Percentiles rank a stretch among this genome's conserved stretches.
Conservation (phyloP, 2,888 invertebrate genomes). For the Tuta absoluta region DNA sequence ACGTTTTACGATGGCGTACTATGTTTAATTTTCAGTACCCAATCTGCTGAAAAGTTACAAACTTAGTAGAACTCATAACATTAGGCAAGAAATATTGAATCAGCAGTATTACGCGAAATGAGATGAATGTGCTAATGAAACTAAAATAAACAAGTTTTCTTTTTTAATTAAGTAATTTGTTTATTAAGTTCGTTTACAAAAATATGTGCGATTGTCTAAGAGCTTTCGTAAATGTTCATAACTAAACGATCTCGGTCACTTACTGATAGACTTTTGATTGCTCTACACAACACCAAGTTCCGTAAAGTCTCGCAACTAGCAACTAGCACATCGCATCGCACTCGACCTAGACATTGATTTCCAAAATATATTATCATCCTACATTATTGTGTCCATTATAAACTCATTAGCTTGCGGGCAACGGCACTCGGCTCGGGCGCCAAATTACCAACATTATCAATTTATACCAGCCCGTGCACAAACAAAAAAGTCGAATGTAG, state of each 20-base stretch:
- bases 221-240: background rate
- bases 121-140: background rate
- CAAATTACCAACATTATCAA: slow-evolving; percentile 81
- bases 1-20: background rate
- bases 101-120: background rate
- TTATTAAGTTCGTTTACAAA: too few relatives aligned
- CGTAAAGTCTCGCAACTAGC: slow-evolving; percentile 23
- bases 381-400: slow-evolving; percentile 78
- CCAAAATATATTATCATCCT: slow-evolving; percentile 75
- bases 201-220: background rate
- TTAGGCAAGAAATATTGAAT: slow-evolving; percentile 7
- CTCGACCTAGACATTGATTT: slow-evolving; percentile 78
- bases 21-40: background rate
- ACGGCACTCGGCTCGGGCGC: slow-evolving; percentile 76
- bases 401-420: slow-evolving; percentile 79
- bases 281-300: slow-evolving; percentile 7
- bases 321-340: slow-evolving; percentile 31
- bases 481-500: slow-evolving; percentile 79
- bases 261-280: slow-evolving; percentile 18
- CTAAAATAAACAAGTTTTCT: background rate
- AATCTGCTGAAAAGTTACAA: slow-evolving; percentile 5
- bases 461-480: slow-evolving; percentile 76
- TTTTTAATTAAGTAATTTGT: too few relatives aligned
- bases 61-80: slow-evolving; percentile 3
- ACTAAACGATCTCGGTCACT: background rate